Base-by-base conservation (phyloP, 1,140 invertebrate genomes). In the Drosophila aff. region DNA sequence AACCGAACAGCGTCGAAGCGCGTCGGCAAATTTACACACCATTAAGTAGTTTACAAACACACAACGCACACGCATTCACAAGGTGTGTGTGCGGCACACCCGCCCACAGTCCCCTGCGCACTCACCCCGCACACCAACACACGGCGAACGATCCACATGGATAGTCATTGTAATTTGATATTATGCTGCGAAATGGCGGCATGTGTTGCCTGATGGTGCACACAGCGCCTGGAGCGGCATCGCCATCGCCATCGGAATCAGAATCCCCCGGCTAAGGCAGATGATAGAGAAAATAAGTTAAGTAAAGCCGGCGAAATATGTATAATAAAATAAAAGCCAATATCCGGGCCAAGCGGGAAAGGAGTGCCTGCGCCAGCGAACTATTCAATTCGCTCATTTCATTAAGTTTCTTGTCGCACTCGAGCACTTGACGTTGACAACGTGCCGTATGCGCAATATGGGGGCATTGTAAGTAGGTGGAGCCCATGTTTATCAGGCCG, bases 341-440 rank as follows among this genome's bases (percentile, higher is more conserved):
- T 81, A 80, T 80, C 69, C 68, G 41, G 47, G 63, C 36, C 28
- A 58, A 26, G 38, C 38, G 43, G 21, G 40, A 49, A 65, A 43
- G 44, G 63, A 49, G 55, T 79, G 67, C 49, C 41, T 53, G 64
- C 21, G 49, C 31, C 43, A 59, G 47, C 47, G 53, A 72, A 91
- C 82, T 86, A 90, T 90, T 86, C 87, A 86, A 90, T 91, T 81
- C 79, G 87, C 77, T 91, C 86, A 91, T 91, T 90, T 90, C 86
- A 90, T 90, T 90, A 90, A 91, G 76, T 91, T 90, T 77, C 65
- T 78, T 78, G 75, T 74, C 69, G 67, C 80, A 80, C 66, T 78
- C 68, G 52, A 68, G 63, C 69, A 81, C 85, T 81, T 90, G 81
- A 90, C n/a, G 72, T 52, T 64, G 75, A 66, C 80, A 82, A 77